Base-by-base conservation (phyloP, 2,888 invertebrate genomes). In the Melanargia galathea region DNA sequence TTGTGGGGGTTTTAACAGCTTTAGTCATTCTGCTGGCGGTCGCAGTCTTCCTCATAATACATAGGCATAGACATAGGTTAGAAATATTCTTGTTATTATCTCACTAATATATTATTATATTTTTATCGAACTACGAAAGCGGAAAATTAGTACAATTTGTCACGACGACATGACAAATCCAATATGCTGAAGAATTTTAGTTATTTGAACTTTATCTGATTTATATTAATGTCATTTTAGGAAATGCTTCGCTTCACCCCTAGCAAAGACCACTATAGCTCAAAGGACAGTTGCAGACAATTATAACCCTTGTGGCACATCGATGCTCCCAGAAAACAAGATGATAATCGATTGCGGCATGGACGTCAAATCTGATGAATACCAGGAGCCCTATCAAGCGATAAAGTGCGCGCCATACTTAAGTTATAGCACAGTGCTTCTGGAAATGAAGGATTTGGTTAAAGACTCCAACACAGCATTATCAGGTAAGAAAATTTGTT, bases 331-430 rank as follows among this genome's bases (percentile, higher is more conserved):
- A 0, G 85, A 92, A 2, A 88, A 87, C 64, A 92, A 93, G 72
- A 85, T 92, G 78, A 90, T 90, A 46, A 89, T 93, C 79, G 93
- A 92, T 70, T 92, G 93, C 73, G 90, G 92, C 57, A 86, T 93
- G 74, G 93, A 93, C 75, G 92, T 94, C 72, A 93, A 94, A 79
- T 93, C 94, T 51, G 95, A 95, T 76, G 95, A 95, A 79, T 96
- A 96, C 83, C 95, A 95, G 78, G 96, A 96, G 86, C 96, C 96
- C 45, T 95, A 95, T 83, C 95, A 95, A 83, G 95, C 95, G 20
- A 86, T 95, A 71, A 94, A 94, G 80, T 95, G 94, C 78, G 94
- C 95, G 13, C 95, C 95, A 2, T 95, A 95, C 82, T 95, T 95
- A 82, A 94, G 94, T 79, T 95, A 95, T 86, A 95, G 94, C 81